Percentiles rank a stretch among this genome's conserved stretches.
phyloP scores from a whole-genome alignment of 2,797 vertebrate species.

The Falco peregrinus region DNA sequence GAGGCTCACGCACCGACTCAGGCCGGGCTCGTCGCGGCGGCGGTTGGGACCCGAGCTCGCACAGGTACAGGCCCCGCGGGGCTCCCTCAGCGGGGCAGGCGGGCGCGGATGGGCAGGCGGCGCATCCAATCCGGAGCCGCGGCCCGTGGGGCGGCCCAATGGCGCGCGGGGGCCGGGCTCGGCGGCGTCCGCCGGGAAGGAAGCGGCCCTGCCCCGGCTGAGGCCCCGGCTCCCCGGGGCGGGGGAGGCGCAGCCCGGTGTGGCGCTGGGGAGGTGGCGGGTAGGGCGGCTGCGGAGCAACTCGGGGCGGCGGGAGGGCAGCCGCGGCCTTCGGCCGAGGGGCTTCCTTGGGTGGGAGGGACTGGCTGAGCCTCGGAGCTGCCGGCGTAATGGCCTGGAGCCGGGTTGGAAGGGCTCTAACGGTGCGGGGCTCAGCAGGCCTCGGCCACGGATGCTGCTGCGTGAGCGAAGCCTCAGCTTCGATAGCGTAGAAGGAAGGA shows the following conservation, averaged over 20 bases:
- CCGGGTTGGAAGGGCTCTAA: rapidly evolving
- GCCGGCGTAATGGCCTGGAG: rapidly evolving
- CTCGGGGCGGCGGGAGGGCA: not conserved
- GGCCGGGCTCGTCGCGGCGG: slow-evolving; percentile 70
- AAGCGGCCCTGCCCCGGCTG: not conserved
- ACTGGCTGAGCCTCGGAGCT: rapidly evolving
- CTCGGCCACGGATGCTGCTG: rapidly evolving
- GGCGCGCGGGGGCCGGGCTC: not conserved
- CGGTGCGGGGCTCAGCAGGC: not conserved
- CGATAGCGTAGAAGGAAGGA: rapidly evolving
- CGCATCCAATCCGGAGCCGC: not conserved
- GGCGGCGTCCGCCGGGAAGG: not conserved
- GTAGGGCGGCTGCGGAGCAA: not conserved
- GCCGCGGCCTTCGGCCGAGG: too few relatives aligned
- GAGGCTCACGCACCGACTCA: slow-evolving; percentile 54
- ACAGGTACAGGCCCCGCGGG: not conserved
- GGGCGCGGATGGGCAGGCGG: not conserved
- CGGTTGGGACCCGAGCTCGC: slow-evolving; percentile 40
- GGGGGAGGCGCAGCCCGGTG: not conserved
- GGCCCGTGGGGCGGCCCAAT: not conserved
- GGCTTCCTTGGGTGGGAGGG: not conserved
- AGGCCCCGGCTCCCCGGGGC: rapidly evolving
- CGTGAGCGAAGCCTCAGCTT: not conserved
- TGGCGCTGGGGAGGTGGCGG: too few relatives aligned
- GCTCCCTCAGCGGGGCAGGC: not conserved